Base-by-base conservation (phyloP, 2,113 vertebrate species). In the Xiphophorus hellerii region DNA sequence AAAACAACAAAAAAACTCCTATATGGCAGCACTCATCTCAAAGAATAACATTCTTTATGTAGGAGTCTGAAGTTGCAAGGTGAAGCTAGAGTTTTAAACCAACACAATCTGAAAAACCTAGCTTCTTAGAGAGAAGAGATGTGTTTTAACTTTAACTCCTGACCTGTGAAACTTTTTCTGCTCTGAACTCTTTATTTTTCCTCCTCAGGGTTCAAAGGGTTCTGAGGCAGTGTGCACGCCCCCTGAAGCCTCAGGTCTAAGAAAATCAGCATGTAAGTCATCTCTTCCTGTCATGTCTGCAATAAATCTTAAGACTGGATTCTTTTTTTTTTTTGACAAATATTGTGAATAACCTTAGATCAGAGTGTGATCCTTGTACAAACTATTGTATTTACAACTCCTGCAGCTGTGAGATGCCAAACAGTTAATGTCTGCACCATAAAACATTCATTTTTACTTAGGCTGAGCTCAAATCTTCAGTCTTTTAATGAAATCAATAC, bases 1-100 rank as follows among this genome's bases (percentile, higher is more conserved):
- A 61, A 30, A 2, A 31, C 28, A 35, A 31, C 5, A 37, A 37
- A 11, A 12, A 11, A 35, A 37, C 28, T n/a, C 66, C 44, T 60
- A 37, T 20, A 51, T 54, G 74, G 74, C 78, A 86, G 25, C 48
- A 63, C 29, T 64, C 27, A 17, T 48, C 14, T 65, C 7, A 35
- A 44, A 79, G 22, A 42, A 62, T 71, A 29, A 12, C 33, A 60
- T 30, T 60, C n/a, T 48, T 17, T 5, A 2, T 12, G 62, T 61
- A 58, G 28, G 20, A 29, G 17, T 7, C 22, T 30, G 9, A 71
- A 63, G 42, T 39, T 35, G 31, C 63, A 30, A 58, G 10, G 51
- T 10, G 7, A 58, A 7, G 22, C 51, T 58, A 1, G 44, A 48
- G 5, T 17, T 48, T 48, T 48, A 42, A 42, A 42, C 13, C 39